Evolutionary conservation across 2,888 invertebrate species (phyloP), one percentile per base, ranked within the genome.

Genomic region (Morpho deidamia): DNA sequence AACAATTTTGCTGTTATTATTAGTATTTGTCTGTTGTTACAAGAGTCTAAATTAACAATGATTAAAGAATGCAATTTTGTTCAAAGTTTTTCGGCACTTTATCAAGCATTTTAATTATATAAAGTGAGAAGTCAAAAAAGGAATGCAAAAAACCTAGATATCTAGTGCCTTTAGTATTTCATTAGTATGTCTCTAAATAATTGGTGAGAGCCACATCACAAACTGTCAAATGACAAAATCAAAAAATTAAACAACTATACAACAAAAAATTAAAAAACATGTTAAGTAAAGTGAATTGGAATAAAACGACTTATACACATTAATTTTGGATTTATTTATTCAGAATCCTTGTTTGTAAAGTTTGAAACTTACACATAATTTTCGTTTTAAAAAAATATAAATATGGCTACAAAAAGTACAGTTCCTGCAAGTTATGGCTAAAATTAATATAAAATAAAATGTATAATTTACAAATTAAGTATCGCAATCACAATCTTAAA

Each of bases 271-370:
- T 34, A 7, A 8, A 37, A 37, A 37, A 37, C 35, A 37, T 3
- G n/a, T n/a, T 7, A 37, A 37, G 8, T 5, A 9, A n/a, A 8
- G 11, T 2, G 37, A 45, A 8, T 11, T 5, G 32, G 44, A 63
- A 62, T 64, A 53, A 61, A 66, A 63, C 70, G 62, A 72, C 67
- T 62, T 61, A 61, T 67, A 61, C 58, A 59, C 56, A 65, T 67
- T 58, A 64, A 67, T 69, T 77, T 83, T 74, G 79, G 78, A 83
- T 87, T 83, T 81, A 85, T 88, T 87, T 85, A 87, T 87, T 89
- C 81, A 87, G 85, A 87, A 83, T 87, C 83, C 84, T 78, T 78
- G 81, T 83, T 82, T 82, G 82, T 83, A 84, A 81, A 83, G 81
- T 81, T 83, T 78, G 83, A 81, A 87, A 86, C 84, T 83, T 86